Base-by-base conservation (phyloP, 2,888 invertebrate genomes). In the Punctoribates punctum region DNA sequence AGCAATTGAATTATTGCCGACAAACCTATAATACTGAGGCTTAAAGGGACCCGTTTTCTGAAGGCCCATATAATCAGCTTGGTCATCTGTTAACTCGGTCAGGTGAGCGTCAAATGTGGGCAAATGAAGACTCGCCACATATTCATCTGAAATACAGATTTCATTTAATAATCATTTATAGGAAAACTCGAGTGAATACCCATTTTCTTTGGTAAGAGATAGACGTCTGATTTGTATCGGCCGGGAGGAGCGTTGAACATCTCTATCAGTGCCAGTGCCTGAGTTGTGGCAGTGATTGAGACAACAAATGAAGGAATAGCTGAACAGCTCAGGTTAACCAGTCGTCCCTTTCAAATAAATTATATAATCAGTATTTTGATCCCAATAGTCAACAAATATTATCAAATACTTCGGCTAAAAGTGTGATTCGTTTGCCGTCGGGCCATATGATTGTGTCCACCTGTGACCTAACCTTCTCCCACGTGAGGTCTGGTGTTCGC, bases 401-500 rank as follows among this genome's bases (percentile, higher is more conserved):
- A 54, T 23, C n/a, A 76, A 74, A 57, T 78, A 81, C 85, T 83
- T 96, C 96, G 0, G 96, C 96, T 78, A 96, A 86, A 23, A 96
- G 86, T 75, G 96, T 92, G 81, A 97, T 94, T 78, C 96, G 88
- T 85, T 96, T 97, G 78, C 96, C 94, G 85, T 94, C 95, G 13
- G 96, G 96, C 96, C 96, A 98, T 81, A 97, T 94, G 80, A 98
- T 94, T 85, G 98, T 97, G 86, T 98, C 97, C 62, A 98, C 97
- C 87, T 97, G 96, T 38, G 96, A 95, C 74, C 97, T 88, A 0
- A 98, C 96, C 82, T 95, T 91, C 85, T 98, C 97, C 97, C 97
- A 97, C 76, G 95, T 91, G 81, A 97, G 85, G 83, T 97, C 97
- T 0, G 95, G 94, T 29, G 96, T 96, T 78, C 95, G 87, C 78